Evolutionary conservation across 2,797 vertebrate species (phyloP).

Genomic region (Pteropus rufus): DNA sequence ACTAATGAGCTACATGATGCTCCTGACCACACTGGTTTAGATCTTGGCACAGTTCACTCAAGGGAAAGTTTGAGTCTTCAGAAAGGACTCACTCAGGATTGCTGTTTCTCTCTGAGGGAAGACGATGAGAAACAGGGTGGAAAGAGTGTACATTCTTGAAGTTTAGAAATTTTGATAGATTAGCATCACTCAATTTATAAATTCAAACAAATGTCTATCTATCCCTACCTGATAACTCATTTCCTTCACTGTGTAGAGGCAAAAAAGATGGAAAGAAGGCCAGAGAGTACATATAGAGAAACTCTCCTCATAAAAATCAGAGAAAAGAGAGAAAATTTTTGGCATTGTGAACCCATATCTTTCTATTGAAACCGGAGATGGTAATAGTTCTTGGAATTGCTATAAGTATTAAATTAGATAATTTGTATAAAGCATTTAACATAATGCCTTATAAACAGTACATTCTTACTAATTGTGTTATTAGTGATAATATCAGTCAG

Average conservation of each 20-base stretch:
- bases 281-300: background rate
- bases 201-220: background rate
- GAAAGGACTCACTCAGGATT: background rate
- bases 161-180: background rate
- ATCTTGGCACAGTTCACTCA: background rate
- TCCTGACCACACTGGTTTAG: background rate
- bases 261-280: background rate
- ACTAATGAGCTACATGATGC: background rate
- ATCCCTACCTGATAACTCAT: background rate
- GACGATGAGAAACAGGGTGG: background rate
- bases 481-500: background rate
- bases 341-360: background rate
- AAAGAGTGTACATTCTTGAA: background rate
- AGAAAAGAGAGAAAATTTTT: background rate
- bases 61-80: background rate
- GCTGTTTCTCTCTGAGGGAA: background rate
- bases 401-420: background rate
- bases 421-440: background rate
- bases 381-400: background rate
- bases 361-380: background rate
- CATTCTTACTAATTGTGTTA: background rate
- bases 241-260: background rate
- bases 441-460: background rate
- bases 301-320: background rate
- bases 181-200: background rate